These are phyloP conservation scores for Pyrrhosoma nymphula DNA, from an alignment of 2,888 invertebrate species.

Conservation along the genomic window DNA sequence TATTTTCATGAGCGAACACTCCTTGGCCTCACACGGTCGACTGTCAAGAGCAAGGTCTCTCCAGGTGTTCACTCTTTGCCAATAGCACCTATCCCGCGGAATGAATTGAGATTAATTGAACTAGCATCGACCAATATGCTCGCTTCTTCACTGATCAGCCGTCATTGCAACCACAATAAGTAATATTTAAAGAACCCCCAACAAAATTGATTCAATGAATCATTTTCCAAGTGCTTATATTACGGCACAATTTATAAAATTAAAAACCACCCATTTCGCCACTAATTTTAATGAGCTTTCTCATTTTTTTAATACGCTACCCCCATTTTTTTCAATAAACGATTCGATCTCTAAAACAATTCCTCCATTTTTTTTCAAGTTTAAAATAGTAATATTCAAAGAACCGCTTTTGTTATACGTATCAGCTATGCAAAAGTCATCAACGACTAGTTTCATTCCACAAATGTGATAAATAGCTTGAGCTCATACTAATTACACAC, in stretches of 20 bases:
- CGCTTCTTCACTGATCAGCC: neutral
- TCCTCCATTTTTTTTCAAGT: too few relatives aligned
- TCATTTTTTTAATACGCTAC: too few relatives aligned
- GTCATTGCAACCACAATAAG: too few relatives aligned
- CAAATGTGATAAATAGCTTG: too few relatives aligned
- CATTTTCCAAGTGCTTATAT: too few relatives aligned
- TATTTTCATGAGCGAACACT: neutral
- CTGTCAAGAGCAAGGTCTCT: neutral
- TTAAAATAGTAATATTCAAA: too few relatives aligned
- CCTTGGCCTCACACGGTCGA: neutral
- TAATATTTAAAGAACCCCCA: neutral
- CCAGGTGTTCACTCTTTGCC: neutral
- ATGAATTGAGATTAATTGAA: neutral
- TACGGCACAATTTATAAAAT: neutral
- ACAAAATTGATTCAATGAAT: neutral
- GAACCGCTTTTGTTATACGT: too few relatives aligned
- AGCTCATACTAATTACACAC: too few relatives aligned
- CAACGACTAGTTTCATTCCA: too few relatives aligned
- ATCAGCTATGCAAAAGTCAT: too few relatives aligned
- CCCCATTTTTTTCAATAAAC: too few relatives aligned
- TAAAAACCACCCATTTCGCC: neutral
- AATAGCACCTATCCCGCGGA: neutral
- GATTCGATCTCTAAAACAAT: too few relatives aligned
- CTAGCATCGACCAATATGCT: neutral
- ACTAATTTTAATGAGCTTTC: neutral